phyloP scores from a whole-genome alignment of 2,113 vertebrate genomes.

The Balaeniceps rex region DNA sequence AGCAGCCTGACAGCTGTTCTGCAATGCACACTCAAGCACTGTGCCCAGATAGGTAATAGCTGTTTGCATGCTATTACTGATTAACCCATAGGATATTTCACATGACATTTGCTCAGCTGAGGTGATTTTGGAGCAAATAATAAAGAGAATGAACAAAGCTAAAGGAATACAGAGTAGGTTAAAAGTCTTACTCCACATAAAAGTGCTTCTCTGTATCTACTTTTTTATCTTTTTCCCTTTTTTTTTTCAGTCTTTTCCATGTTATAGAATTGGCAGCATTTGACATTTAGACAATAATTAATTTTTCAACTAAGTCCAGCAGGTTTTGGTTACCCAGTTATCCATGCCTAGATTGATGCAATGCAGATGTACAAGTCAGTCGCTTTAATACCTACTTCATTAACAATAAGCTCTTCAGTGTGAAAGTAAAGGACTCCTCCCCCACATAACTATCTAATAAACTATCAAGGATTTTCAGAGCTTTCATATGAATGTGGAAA shows the following conservation, averaged over 20 bases:
- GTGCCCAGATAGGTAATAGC: neutral
- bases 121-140: neutral
- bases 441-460: conserved; percentile 13
- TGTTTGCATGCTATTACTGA: conserved; percentile 19
- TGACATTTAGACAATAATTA: neutral
- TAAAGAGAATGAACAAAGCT: neutral
- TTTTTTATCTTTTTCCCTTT: neutral
- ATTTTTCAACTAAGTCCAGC: conserved; percentile 4
- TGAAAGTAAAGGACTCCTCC: neutral
- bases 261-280: neutral
- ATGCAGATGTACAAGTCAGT: neutral
- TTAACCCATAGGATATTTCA: conserved; percentile 3
- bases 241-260: neutral
- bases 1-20: neutral
- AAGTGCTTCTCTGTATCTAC: neutral
- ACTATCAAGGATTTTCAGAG: conserved; percentile 6
- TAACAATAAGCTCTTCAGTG: conserved; percentile 25
- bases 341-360: neutral
- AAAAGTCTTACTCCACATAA: neutral
- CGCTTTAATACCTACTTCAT: conserved; percentile 14
- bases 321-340: conserved; percentile 25
- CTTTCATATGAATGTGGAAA: neutral
- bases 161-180: neutral
- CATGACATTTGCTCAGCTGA: neutral
- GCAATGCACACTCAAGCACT: neutral